Base-by-base conservation (phyloP, 23 tunicate species). In the Halocynthia roretzi region DNA sequence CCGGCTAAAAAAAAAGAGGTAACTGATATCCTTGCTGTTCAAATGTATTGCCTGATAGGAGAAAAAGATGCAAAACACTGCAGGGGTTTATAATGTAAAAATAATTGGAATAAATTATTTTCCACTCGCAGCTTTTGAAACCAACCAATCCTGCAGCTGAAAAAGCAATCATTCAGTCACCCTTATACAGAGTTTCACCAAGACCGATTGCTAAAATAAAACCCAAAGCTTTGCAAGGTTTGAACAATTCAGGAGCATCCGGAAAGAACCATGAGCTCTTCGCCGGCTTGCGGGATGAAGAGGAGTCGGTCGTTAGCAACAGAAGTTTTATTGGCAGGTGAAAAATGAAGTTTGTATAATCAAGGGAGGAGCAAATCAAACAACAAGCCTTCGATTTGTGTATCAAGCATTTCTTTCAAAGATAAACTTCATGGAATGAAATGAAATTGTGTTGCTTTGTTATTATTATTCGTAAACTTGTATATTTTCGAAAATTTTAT, bases 141-240 rank as follows among this genome's bases (percentile, higher is more conserved):
- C 97, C 97, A 10, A 91, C 97, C 70, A 91, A 91, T 66, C 97
- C 97, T 18, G 81, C 77, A 8, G 97, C 97, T 5, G 86, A 85
- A 67, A 87, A 91, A 73, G 90, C 97, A 50, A 90, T 77, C 17
- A 52, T 85, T 6, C 95, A 88, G 76, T 85, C 90, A 14, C 97
- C 97, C 6, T 12, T 91, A 15, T 91, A 91, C 76, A 64, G 85
- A 54, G 85, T 85, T 10, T 65, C 84, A 5, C 80, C 97, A 6
- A 90, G 84, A 6, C 81, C 82, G 5, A 68, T 75, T 10, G 10
- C 81, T 5, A 78, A 77, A 67, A 85, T 85, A 9, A 78, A 79
- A 51, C 90, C 87, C 51, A 91, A 91, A 78, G 96, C 83, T 19
- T 77, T 79, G 7, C 56, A 58, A 54, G 66, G 64, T 9, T 67